Evolutionary conservation across 2,113 vertebrate genomes (phyloP).

Genomic region (Pomatorhinus ruficollis): DNA sequence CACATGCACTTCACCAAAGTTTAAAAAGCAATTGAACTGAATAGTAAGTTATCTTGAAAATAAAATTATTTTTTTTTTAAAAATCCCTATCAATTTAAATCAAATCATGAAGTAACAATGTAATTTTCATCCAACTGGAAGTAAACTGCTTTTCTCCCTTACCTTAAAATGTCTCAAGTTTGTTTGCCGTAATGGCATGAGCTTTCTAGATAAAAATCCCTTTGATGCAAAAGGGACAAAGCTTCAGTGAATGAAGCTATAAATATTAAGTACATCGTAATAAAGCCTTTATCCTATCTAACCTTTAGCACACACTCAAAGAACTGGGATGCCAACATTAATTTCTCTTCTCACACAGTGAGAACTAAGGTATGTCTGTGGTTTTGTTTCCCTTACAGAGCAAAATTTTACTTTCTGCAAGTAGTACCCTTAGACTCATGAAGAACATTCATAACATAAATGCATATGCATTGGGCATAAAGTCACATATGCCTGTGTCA

Average conservation of each 20-base stretch:
- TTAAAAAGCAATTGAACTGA: slow-evolving; percentile 12
- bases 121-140: not conserved
- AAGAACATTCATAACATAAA: not conserved
- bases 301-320: slow-evolving; percentile 23
- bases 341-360: not conserved
- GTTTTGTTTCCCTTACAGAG: not conserved
- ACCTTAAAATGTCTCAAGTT: not conserved
- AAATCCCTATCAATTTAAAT: not conserved
- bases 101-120: not conserved
- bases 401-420: not conserved
- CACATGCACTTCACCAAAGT: not conserved
- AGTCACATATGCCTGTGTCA: not conserved
- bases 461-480: not conserved
- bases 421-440: not conserved
- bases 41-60: not conserved
- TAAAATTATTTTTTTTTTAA: not conserved
- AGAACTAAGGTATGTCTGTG: not conserved
- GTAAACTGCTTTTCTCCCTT: not conserved
- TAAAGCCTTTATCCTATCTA: slow-evolving; percentile 38
- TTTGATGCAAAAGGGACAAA: not conserved
- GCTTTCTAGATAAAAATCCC: slow-evolving; percentile 3
- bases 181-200: not conserved
- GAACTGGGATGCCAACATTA: slow-evolving; percentile 1
- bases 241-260: not conserved
- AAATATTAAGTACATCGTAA: slow-evolving; percentile 43